A percentile compares a stretch with the other conserved stretches of the same genome.
These are phyloP conservation scores for Butastur rufipennis DNA, from an alignment of 2,113 vertebrate species.

Conservation along the genomic window DNA sequence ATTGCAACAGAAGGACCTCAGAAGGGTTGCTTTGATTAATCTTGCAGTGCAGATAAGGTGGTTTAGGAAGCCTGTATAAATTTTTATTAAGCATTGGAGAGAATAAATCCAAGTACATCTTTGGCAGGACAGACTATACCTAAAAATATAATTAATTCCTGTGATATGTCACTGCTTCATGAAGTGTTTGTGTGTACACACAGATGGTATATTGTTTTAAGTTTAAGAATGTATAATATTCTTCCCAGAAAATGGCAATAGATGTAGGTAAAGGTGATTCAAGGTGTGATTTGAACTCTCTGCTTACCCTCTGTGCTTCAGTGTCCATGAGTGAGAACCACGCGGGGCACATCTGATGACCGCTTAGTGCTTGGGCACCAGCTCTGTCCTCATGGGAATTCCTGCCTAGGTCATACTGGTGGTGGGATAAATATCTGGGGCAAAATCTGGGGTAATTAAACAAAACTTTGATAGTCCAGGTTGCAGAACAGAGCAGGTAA, in stretches of 20 bases:
- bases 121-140: neutral
- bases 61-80: neutral
- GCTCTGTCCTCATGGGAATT: neutral
- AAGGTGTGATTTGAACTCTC: neutral
- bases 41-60: neutral
- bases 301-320: neutral
- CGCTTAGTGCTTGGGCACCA: neutral
- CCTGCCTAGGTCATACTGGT: rapidly evolving
- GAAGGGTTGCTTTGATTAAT: neutral
- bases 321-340: neutral
- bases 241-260: neutral
- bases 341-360: rapidly evolving
- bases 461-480: neutral
- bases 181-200: rapidly evolving
- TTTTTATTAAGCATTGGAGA: neutral
- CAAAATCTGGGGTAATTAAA: neutral
- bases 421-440: neutral
- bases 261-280: neutral
- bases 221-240: neutral
- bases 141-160: neutral
- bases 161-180: rapidly evolving
- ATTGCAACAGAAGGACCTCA: rapidly evolving
- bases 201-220: rapidly evolving
- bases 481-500: neutral
- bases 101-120: neutral